Base-by-base conservation (phyloP, 2,888 invertebrate genomes). In the Crepidodera aurea region DNA sequence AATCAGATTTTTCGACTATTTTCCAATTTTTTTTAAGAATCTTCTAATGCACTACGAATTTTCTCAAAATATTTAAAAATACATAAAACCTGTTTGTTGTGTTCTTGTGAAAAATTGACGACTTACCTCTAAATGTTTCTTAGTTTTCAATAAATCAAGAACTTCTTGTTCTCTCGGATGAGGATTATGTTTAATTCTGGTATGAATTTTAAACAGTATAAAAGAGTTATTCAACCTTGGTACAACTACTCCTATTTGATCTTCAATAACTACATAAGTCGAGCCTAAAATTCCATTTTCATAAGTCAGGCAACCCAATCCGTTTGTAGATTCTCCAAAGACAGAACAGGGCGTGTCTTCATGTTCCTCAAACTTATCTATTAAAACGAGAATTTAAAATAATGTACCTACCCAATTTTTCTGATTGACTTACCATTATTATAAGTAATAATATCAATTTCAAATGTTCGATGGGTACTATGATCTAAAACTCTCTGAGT, bases 401-500 rank as follows among this genome's bases (percentile, higher is more conserved):
- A 2, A 10, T 18, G n/a, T 18, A 39, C 13, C 6, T 6, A 22
- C 13, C 6, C 22, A 22, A 22, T 6, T 22, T 22, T 4, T 22
- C 22, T 22, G 12, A 34, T 13, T 10, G 53, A 66, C 65, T 57
- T 70, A 48, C 72, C 74, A 27, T 76, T 77, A 60, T 80, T 77
- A 50, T 77, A 79, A 5, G 76, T 69, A 13, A 81, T 67, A 12
- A 77, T 68, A 69, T 80, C 79, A 8, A 80, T 68, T 10, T 68
- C 69, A 46, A 69, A 67, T 2, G 77, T 69, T 22, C 64, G 67
- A 60, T 80, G 79, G 2, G 71, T 68, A 10, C 65, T 72, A 59
- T 79, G 75, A 51, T 78, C 69, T 16, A 80, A 15, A 18, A 50
- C 54, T 19, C 78, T 74, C 71, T 84, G 82, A 1, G 80, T 73